A percentile compares a stretch with the other conserved stretches of the same genome.
Evolutionary conservation across 2,797 vertebrate species (phyloP).

Genomic region (Stomatorhinus walkeri): DNA sequence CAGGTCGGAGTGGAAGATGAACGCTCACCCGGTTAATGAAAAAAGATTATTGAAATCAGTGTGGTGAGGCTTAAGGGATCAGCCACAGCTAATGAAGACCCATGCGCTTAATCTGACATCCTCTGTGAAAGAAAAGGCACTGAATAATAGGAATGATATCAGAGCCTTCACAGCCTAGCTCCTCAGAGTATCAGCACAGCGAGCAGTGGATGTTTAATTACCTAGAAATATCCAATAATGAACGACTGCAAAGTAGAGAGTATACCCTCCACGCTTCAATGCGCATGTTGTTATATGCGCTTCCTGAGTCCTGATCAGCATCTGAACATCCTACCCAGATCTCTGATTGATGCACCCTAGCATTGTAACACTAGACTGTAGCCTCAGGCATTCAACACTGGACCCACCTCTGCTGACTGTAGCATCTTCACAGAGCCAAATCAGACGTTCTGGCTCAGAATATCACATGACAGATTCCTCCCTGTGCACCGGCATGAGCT

Average conservation of each 20-base stretch:
- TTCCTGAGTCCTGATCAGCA: neutral
- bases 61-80: neutral
- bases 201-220: neutral
- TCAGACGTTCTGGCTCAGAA: neutral
- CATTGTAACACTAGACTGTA: neutral
- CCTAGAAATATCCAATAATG: neutral
- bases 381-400: neutral
- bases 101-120: neutral
- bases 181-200: neutral
- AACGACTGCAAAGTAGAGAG: neutral
- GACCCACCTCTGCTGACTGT: neutral
- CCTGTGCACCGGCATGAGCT: neutral
- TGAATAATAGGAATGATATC: neutral
- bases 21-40: neutral
- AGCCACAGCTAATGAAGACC: neutral
- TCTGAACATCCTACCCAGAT: neutral
- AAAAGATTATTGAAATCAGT: neutral
- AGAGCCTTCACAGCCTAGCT: neutral
- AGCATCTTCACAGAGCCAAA: neutral
- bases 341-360: neutral
- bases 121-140: neutral
- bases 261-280: neutral
- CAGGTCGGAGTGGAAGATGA: neutral
- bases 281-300: neutral
- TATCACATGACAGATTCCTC: neutral